Evolutionary conservation across 2,113 vertebrate genomes (phyloP), one percentile per base, ranked within the genome.

Genomic region (Octodon degus): DNA sequence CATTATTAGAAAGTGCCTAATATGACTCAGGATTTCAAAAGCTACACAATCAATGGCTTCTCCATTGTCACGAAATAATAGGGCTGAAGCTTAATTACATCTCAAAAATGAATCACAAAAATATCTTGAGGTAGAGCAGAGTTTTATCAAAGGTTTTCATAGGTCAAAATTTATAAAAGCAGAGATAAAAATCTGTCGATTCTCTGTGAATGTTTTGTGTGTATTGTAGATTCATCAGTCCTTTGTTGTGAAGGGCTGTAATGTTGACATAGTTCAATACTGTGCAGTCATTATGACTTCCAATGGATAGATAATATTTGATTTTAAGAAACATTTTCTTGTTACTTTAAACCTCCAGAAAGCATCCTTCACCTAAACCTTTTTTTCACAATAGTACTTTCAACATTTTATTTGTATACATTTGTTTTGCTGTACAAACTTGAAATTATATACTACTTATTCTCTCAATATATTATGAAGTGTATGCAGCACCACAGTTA

Each of bases 51-150:
- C 67, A 86, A 96, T 97, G 11, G 86, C 7, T 97, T 97, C 89
- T 91, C 16, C 67, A 96, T 55, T 96, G 88, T 97, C 34, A 27
- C 0, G 79, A 84, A 97, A 98, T 97, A 97, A 98, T 67, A 11
- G 92, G 55, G 72, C 88, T 74, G 53, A 94, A 32, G 93, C 88
- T 94, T 97, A 81, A 98, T 98, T 97, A 88, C 96, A 96, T 95
- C 96, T 89, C 91, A 68, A 98, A 97, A 94, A 76, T 85, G 70
- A 96, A 94, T 17, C 95, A 63, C 65, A 88, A 92, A 96, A 68
- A 81, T 72, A 72, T 86, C 62, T 96, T 27, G 6, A 91, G 16
- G n/a, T 94, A 88, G 24, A 84, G 70, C 95, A 93, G 72, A 5
- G 70, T 94, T 94, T 97, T 89, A 97, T 95, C 55, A 91, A 79